These are phyloP conservation scores for Sialia sialis DNA, from an alignment of 2,113 vertebrate genomes.

Conservation along the genomic window DNA sequence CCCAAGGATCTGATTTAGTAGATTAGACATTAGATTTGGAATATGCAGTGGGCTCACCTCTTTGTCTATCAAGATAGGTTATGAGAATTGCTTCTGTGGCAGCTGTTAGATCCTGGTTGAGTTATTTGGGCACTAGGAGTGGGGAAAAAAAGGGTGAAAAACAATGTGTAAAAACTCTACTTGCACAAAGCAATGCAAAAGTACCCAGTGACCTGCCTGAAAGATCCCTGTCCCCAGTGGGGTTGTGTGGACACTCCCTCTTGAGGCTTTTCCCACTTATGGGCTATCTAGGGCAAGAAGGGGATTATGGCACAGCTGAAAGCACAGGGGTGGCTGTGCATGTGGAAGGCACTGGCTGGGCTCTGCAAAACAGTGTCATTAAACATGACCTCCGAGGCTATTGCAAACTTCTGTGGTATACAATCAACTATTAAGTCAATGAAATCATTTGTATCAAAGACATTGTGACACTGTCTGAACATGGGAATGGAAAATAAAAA, in stretches of 20 bases:
- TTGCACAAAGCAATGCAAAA: neutral
- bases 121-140: neutral
- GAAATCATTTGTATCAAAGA: constrained; percentile 52
- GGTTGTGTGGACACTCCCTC: neutral
- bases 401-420: neutral
- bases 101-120: neutral
- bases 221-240: neutral
- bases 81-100: neutral
- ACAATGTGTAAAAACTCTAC: neutral
- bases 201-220: neutral
- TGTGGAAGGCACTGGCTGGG: neutral
- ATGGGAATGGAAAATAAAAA: neutral
- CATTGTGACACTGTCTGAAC: constrained; percentile 5
- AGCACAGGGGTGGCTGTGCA: neutral
- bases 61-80: neutral
- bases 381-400: neutral
- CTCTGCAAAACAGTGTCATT: neutral
- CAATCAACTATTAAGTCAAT: constrained; percentile 54
- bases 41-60: neutral
- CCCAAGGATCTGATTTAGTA: neutral
- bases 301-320: neutral
- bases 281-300: neutral
- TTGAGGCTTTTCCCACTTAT: neutral
- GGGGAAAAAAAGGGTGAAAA: neutral
- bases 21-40: neutral